Percentiles rank a stretch among this genome's conserved stretches.
These are phyloP conservation scores for Diarsia mendica DNA, from an alignment of 2,888 invertebrate species.

Conservation along the genomic window DNA sequence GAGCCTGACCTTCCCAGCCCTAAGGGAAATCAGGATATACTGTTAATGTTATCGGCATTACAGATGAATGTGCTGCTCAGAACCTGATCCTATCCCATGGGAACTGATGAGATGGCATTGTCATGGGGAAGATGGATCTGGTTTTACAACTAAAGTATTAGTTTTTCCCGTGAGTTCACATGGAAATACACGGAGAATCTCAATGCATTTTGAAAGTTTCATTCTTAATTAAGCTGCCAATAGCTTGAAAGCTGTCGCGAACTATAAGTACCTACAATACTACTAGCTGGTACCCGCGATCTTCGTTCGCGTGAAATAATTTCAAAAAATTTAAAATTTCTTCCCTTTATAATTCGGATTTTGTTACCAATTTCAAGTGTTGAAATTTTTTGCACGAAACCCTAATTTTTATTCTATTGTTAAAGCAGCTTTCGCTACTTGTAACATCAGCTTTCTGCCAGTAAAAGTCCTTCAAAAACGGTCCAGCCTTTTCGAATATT, in stretches of 20 bases:
- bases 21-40: conserved; percentile 47
- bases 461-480: no score
- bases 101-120: conserved; percentile 37
- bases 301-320: no score
- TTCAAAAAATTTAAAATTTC: no score
- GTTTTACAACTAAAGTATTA: background rate
- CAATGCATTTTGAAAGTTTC: background rate
- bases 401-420: no score
- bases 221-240: background rate
- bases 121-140: background rate
- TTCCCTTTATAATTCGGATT: no score
- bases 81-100: conserved; percentile 42
- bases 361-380: no score
- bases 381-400: no score
- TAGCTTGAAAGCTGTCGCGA: background rate
- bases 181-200: background rate
- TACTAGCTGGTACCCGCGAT: no score
- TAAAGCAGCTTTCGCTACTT: no score
- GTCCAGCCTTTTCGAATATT: no score
- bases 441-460: no score
- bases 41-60: conserved; percentile 44
- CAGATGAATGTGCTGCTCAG: conserved; percentile 27
- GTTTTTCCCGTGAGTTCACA: background rate
- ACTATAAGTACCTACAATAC: background rate
- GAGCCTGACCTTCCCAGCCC: conserved; percentile 42